Conservation (phyloP, 2,888 invertebrate species). For the Lasius platythorax region DNA sequence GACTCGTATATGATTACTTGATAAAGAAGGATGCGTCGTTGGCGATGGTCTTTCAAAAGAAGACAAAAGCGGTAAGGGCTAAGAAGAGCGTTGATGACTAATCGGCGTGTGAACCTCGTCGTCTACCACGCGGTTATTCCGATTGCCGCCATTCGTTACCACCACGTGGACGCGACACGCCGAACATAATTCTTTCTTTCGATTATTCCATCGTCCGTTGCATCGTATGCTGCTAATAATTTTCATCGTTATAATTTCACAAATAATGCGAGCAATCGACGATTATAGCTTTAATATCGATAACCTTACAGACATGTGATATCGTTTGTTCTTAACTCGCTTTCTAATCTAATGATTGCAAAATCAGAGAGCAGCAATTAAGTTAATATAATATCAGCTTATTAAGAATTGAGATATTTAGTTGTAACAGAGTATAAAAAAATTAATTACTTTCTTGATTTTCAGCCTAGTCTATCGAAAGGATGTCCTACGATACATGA, state of each 20-base stretch:
- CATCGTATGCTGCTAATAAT: not conserved
- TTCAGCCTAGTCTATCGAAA: conserved; percentile 89
- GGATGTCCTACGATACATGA: conserved; percentile 90
- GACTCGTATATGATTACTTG: conserved; percentile 90
- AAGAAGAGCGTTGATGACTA: not conserved
- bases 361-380: not conserved
- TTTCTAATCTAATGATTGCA: not conserved
- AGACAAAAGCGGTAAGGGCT: conserved; percentile 91
- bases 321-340: not conserved
- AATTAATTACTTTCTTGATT: conserved; percentile 9
- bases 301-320: not conserved
- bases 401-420: not conserved
- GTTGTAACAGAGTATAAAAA: not conserved
- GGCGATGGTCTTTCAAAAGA: conserved; percentile 90
- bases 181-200: not conserved
- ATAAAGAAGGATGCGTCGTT: conserved; percentile 89
- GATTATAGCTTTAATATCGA: not conserved
- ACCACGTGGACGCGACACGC: conserved; percentile 75
- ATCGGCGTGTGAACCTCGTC: not conserved
- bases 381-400: not conserved
- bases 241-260: not conserved
- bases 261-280: not conserved
- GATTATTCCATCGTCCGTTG: not conserved
- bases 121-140: conserved; percentile 69
- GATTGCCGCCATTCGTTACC: conserved; percentile 66